Evolutionary conservation across 2,113 vertebrate species (phyloP), one percentile per base, ranked within the genome.

Genomic region (Thalassoma bifasciatum): DNA sequence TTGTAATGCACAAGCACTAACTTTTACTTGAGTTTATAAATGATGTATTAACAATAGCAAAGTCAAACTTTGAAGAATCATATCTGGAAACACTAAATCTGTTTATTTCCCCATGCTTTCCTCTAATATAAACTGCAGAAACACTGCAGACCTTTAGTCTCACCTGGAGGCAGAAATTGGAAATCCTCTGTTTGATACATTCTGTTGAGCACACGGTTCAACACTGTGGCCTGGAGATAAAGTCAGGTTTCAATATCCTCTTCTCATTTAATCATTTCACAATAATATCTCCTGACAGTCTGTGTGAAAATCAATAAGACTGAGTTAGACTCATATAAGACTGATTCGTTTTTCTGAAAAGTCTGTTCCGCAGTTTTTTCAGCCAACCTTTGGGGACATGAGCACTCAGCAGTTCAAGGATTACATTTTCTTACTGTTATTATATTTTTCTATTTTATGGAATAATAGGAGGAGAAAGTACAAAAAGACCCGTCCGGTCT

Each of bases 231-330:
- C 64, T 69, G 10, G 5, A 75, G 44, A 50, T 72, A 26, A 59
- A 50, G 66, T 50, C 50, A 44, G 13, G 13, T 62, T 72, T 81
- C 70, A 63, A 47, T 54, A 64, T 75, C 71, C 37, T 75, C 46
- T 70, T 74, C 60, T 71, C 56, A 66, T 78, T 74, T 75, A 81
- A 78, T 81, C 44, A 46, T 49, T 74, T 68, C 49, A 61, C 59
- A 65, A 57, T 72, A 67, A 81, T 77, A 22, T 52, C 49, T 74
- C 56, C 24, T 10, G 13, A 69, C 64, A 73, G 64, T n/a, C 54
- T 46, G 58, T 26, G 69, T 42, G 62, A 72, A 64, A 83, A 82
- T 75, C 70, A 72, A 84, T 73, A 72, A 60, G 10, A 23, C 50
- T 13, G 40, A 38, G 40, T 66, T 70, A 22, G 60, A 74, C 72